These are phyloP conservation scores for Spea multiplicata DNA, from an alignment of 2,113 vertebrate genomes.

Conservation along the genomic window DNA sequence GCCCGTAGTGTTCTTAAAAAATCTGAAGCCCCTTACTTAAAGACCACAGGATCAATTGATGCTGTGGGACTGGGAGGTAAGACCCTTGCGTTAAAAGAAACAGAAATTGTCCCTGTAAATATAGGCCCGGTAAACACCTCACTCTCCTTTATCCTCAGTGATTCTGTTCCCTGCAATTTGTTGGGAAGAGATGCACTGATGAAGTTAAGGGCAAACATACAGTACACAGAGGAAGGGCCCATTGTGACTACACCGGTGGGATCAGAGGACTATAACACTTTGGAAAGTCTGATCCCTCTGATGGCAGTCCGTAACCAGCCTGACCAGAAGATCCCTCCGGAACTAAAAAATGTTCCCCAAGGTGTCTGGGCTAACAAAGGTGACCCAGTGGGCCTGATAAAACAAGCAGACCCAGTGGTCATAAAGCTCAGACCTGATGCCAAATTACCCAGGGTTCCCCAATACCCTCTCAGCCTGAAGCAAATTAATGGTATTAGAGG, in stretches of 20 bases:
- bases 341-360: neutral
- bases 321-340: neutral
- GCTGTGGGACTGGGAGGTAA: neutral
- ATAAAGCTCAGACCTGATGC: neutral
- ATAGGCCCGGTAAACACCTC: neutral
- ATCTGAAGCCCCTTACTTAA: neutral
- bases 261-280: too few relatives aligned
- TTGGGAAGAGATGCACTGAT: conserved; percentile 1
- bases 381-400: neutral
- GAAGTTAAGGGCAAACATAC: neutral
- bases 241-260: neutral
- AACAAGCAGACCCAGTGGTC: neutral
- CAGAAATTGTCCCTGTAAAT: neutral
- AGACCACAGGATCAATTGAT: neutral
- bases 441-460: neutral
- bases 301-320: neutral
- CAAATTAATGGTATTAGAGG: conserved; percentile 4
- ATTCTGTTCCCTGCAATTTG: neutral
- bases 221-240: neutral
- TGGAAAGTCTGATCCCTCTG: conserved; percentile 4
- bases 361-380: neutral
- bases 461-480: neutral
- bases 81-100: neutral
- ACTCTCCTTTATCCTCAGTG: conserved; percentile 8
- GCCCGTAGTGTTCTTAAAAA: neutral